Percentiles rank a stretch among this genome's conserved stretches.
Evolutionary conservation across 2,797 vertebrate genomes (phyloP).

Genomic region (Darevskia nairensis): DNA sequence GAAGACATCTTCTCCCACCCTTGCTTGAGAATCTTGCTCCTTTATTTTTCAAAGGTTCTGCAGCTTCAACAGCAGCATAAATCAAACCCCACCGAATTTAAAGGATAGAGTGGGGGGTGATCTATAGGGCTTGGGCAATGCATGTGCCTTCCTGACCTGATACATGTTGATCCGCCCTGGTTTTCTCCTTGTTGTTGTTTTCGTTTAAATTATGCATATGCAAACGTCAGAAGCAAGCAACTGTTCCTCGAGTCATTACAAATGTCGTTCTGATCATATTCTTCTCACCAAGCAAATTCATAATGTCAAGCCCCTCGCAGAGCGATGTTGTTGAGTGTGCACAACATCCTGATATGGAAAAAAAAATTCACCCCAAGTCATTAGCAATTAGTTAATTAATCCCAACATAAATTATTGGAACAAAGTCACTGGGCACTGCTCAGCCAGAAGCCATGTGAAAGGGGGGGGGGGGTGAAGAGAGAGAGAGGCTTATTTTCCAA

Average conservation of each 20-base stretch:
- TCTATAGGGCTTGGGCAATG: not conserved
- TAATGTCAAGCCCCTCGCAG: conserved; percentile 47
- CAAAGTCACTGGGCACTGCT: conserved; percentile 52
- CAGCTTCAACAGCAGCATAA: too few species aligned
- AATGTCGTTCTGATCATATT: conserved; percentile 45
- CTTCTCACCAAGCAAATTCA: conserved; percentile 52
- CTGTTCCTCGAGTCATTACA: conserved; percentile 45
- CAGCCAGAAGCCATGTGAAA: conserved; percentile 57
- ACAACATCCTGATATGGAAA: conserved; percentile 62
- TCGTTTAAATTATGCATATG: not conserved
- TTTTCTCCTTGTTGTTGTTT: not conserved
- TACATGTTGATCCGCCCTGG: not conserved
- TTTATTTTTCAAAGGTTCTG: too few species aligned
- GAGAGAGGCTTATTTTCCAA: conserved; percentile 59
- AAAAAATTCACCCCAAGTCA: conserved; percentile 63
- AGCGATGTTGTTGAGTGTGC: conserved; percentile 63
- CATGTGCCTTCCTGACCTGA: not conserved
- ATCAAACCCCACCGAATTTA: too few species aligned
- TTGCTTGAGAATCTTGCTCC: too few species aligned
- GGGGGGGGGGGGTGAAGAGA: not conserved
- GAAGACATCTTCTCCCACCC: too few species aligned
- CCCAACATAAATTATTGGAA: conserved; percentile 79
- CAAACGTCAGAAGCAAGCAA: conserved; percentile 3
- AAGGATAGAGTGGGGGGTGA: too few species aligned
- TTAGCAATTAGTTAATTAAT: conserved; percentile 88